Conservation (phyloP, 2,888 invertebrate genomes). For the Sussaba pulchella region DNA sequence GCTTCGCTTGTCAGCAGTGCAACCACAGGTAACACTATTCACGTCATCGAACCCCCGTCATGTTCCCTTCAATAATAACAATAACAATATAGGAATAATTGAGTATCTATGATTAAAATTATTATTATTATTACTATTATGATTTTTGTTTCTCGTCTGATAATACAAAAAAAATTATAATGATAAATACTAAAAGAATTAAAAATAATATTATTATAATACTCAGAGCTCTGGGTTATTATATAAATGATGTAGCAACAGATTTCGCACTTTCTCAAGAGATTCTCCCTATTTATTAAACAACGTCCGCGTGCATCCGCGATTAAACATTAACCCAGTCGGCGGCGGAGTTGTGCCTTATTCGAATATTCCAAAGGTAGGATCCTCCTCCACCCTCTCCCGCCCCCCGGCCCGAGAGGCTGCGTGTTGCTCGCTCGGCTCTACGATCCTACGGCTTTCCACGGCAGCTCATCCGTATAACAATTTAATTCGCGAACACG, state of each 20-base stretch:
- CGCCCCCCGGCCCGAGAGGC: slow-evolving; percentile 21
- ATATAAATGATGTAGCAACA: slow-evolving; percentile 50
- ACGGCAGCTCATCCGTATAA: slow-evolving; percentile 79
- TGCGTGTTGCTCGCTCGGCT: slow-evolving; percentile 54
- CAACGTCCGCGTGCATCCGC: slow-evolving; percentile 63
- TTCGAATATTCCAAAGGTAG: slow-evolving; percentile 75
- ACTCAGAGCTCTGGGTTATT: slow-evolving; percentile 42
- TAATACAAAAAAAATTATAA: background rate
- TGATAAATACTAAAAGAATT: background rate
- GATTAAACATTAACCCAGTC: slow-evolving; percentile 82
- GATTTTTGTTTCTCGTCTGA: too few relatives aligned
- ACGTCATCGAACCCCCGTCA: background rate
- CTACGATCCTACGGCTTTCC: slow-evolving; percentile 61
- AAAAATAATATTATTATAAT: background rate
- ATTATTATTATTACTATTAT: too few relatives aligned
- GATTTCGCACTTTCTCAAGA: slow-evolving; percentile 57
- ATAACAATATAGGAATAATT: too few relatives aligned
- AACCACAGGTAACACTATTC: slow-evolving; percentile 91
- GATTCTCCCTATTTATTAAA: slow-evolving; percentile 75
- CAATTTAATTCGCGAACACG: slow-evolving; percentile 81
- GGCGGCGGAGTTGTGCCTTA: slow-evolving; percentile 72
- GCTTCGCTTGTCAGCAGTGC: slow-evolving; percentile 97
- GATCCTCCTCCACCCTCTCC: background rate
- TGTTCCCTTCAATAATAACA: background rate
- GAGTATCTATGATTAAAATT: too few relatives aligned